Conservation (phyloP, 2,113 vertebrate genomes). For the Motacilla tschutschensis region DNA sequence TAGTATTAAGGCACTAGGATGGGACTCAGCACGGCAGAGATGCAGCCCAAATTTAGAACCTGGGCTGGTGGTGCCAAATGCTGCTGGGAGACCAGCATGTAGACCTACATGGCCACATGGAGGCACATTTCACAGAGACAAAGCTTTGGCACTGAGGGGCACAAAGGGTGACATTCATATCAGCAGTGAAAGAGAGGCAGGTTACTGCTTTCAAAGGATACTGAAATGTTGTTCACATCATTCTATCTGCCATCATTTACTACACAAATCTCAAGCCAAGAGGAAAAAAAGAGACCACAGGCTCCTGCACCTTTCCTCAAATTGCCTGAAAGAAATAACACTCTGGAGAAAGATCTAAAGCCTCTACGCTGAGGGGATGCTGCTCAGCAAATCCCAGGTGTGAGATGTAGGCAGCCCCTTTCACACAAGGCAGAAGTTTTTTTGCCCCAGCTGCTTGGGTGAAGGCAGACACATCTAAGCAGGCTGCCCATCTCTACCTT, state of each 20-base stretch:
- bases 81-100: background rate
- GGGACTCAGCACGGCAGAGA: fast-evolving
- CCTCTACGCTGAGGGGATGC: background rate
- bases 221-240: background rate
- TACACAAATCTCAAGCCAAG: background rate
- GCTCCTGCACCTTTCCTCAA: background rate
- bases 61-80: background rate
- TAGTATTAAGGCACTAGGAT: background rate
- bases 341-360: background rate
- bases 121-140: background rate
- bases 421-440: background rate
- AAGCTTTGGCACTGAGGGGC: background rate
- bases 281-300: background rate
- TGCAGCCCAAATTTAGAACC: background rate
- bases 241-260: background rate
- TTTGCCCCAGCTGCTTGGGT: background rate
- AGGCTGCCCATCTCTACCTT: background rate
- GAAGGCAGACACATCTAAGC: background rate
- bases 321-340: background rate
- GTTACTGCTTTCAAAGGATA: background rate
- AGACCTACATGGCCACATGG: background rate
- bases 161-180: background rate
- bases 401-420: background rate
- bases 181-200: background rate
- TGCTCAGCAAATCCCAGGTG: background rate